Conservation (phyloP, 2,113 vertebrate genomes). For the Thamnaconus septentrionalis region DNA sequence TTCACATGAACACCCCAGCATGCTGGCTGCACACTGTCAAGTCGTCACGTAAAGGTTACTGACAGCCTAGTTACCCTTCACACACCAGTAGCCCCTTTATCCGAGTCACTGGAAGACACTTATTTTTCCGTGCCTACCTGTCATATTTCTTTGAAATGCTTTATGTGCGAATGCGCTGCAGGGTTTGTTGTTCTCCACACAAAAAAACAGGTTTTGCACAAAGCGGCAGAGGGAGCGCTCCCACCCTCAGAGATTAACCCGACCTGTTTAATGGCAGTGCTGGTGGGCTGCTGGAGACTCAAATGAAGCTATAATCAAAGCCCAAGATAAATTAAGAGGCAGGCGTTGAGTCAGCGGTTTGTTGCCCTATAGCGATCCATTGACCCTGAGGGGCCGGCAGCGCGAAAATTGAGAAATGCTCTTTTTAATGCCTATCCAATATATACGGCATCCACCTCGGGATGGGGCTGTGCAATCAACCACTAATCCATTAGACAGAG, state of each 20-base stretch:
- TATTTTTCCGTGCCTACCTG: constrained; percentile 18
- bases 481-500: constrained; percentile 89
- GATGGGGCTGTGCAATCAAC: constrained; percentile 9
- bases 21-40: too few species aligned
- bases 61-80: too few species aligned
- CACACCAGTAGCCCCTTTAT: too few species aligned
- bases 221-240: too few species aligned
- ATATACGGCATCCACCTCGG: constrained; percentile 74
- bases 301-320: constrained; percentile 75
- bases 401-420: constrained; percentile 91
- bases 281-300: constrained; percentile 65
- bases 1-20: too few species aligned
- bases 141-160: constrained; percentile 57
- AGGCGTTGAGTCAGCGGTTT: constrained; percentile 89
- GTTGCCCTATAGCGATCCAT: constrained; percentile 85
- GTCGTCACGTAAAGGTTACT: too few species aligned
- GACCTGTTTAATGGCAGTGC: constrained; percentile 25
- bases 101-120: too few species aligned
- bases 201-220: too few species aligned
- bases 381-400: constrained; percentile 87
- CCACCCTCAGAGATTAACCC: neutral
- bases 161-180: too few species aligned
- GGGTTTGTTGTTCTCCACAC: too few species aligned
- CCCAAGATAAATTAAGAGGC: constrained; percentile 74
- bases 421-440: constrained; percentile 95